Conservation (phyloP, 2,888 invertebrate species). For the Anthophora plumipes region DNA sequence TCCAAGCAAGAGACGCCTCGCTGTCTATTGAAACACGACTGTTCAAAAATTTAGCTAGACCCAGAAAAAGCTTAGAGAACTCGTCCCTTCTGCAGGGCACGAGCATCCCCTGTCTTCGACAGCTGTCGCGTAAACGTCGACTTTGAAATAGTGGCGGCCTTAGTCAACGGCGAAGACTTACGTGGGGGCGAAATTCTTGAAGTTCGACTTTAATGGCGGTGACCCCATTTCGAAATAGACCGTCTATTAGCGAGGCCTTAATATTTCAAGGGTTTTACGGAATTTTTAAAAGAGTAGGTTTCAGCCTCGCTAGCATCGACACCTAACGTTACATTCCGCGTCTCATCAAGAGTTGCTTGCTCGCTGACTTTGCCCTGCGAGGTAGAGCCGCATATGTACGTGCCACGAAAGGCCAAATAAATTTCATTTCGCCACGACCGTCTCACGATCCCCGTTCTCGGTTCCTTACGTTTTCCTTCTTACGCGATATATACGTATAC, state of each 20-base stretch:
- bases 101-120: constrained; percentile 50
- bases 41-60: constrained; percentile 55
- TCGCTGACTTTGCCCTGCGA: not conserved
- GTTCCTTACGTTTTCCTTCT: not conserved
- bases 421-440: constrained; percentile 11
- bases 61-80: constrained; percentile 45
- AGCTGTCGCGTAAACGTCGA: constrained; percentile 60
- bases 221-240: constrained; percentile 65
- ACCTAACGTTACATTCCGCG: constrained; percentile 4
- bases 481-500: no score
- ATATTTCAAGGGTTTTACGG: constrained; percentile 58
- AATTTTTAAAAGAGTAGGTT: constrained; percentile 60
- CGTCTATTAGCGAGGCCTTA: constrained; percentile 59
- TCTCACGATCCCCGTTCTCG: not conserved
- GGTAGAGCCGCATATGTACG: not conserved
- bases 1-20: constrained; percentile 7
- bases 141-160: constrained; percentile 63
- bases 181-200: constrained; percentile 59
- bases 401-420: constrained; percentile 14
- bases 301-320: constrained; percentile 33
- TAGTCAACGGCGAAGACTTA: constrained; percentile 48
- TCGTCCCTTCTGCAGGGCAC: constrained; percentile 33
- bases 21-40: constrained; percentile 52
- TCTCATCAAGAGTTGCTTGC: no score
- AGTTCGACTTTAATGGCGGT: constrained; percentile 67